Evolutionary conservation across 2,888 invertebrate genomes (phyloP).

Genomic region (Bimastos eiseni): DNA sequence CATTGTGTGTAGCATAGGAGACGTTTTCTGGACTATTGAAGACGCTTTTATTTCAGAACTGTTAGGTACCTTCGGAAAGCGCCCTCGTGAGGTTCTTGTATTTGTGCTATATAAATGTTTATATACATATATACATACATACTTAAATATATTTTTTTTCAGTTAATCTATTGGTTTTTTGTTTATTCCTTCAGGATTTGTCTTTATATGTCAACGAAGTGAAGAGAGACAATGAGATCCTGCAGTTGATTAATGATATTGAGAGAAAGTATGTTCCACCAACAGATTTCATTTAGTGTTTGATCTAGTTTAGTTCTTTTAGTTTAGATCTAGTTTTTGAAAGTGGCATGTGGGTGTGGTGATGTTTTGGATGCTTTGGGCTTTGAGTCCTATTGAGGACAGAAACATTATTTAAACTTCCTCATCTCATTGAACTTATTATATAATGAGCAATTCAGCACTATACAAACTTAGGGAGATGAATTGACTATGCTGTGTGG

Average conservation of each 20-base stretch:
- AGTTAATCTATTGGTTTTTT: background rate
- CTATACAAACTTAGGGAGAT: background rate
- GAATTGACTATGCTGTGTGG: background rate
- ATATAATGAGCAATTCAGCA: background rate
- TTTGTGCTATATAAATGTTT: no score
- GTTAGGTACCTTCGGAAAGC: no score
- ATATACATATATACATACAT: no score
- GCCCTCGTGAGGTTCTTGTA: no score
- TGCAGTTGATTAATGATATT: slow-evolving; percentile 85
- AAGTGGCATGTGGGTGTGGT: background rate
- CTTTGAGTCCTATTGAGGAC: background rate
- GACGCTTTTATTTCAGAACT: no score
- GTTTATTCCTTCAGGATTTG: slow-evolving; percentile 69
- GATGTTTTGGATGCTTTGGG: background rate
- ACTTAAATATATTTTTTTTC: background rate
- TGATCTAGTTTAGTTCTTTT: no score
- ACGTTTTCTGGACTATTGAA: no score
- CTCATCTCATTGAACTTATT: background rate
- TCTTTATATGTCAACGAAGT: slow-evolving; percentile 97
- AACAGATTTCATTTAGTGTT: background rate
- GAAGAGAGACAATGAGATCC: slow-evolving; percentile 90
- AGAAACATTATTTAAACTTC: background rate
- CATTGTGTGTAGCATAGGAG: no score
- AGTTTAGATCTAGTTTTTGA: background rate
- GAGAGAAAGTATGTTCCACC: slow-evolving; percentile 68